Evolutionary conservation across 2,888 invertebrate species (phyloP).

Genomic region (Harpalus rubripes): DNA sequence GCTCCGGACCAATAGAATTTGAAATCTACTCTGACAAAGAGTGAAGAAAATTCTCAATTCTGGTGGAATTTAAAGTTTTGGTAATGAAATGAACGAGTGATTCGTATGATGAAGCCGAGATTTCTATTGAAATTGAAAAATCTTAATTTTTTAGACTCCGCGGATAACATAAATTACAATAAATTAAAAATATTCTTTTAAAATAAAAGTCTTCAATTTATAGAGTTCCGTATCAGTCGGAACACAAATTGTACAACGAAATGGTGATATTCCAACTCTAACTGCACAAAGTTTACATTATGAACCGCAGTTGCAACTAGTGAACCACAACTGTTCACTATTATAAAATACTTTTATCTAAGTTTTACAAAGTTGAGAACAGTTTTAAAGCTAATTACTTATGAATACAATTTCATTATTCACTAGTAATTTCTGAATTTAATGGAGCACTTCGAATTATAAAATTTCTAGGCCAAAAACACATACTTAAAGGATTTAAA

Average conservation of each 20-base stretch:
- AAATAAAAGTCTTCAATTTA: background rate
- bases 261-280: background rate
- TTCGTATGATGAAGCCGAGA: background rate
- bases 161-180: no score
- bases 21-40: no score
- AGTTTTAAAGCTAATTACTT: slow-evolving; percentile 1
- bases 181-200: background rate
- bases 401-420: background rate
- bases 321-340: background rate
- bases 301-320: background rate
- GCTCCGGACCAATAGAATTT: no score
- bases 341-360: slow-evolving; percentile 4
- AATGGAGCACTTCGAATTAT: slow-evolving; percentile 2
- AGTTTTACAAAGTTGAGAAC: background rate
- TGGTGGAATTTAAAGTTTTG: no score
- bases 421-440: background rate
- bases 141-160: no score
- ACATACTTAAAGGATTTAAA: slow-evolving; percentile 19
- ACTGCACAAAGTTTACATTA: background rate
- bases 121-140: background rate
- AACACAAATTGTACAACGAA: background rate
- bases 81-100: no score
- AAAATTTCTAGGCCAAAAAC: slow-evolving; percentile 1
- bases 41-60: no score
- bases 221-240: background rate